Percentiles rank a stretch among this genome's conserved stretches.
Conservation (phyloP, 2,797 vertebrate genomes). For the Crocodylus rhombifer region DNA sequence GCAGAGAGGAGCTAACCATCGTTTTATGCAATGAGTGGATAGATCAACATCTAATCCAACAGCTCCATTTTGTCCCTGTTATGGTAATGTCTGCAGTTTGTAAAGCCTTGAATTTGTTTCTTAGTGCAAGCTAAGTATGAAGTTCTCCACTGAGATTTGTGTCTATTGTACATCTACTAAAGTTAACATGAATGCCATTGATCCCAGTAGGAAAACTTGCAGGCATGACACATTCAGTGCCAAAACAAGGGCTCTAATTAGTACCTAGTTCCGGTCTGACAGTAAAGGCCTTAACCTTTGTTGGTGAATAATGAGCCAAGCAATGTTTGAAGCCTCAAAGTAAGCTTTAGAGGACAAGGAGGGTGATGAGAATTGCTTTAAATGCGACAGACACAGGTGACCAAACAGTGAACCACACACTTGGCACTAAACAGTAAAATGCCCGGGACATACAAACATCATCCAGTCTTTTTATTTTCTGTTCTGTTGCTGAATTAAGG, state of each 20-base stretch:
- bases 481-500: conserved; percentile 75
- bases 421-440: conserved; percentile 75
- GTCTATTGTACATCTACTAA: conserved; percentile 52
- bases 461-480: conserved; percentile 64
- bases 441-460: conserved; percentile 45
- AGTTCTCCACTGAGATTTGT: conserved; percentile 12
- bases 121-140: neutral
- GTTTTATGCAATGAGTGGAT: neutral
- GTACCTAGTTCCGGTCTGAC: conserved; percentile 79
- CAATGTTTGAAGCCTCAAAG: conserved; percentile 77
- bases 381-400: conserved; percentile 80
- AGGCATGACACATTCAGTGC: conserved; percentile 78
- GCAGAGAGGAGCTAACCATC: neutral
- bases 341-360: conserved; percentile 71
- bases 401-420: conserved; percentile 80
- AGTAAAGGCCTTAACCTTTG: conserved; percentile 80
- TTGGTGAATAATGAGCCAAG: conserved; percentile 81
- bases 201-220: conserved; percentile 77
- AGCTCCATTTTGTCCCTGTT: neutral
- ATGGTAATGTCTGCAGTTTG: neutral
- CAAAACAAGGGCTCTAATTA: conserved; percentile 83
- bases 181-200: conserved; percentile 69
- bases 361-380: conserved; percentile 73
- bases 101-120: neutral
- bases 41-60: neutral